Evolutionary conservation across 2,888 invertebrate species (phyloP).

Genomic region (Himalopsyche japonica): DNA sequence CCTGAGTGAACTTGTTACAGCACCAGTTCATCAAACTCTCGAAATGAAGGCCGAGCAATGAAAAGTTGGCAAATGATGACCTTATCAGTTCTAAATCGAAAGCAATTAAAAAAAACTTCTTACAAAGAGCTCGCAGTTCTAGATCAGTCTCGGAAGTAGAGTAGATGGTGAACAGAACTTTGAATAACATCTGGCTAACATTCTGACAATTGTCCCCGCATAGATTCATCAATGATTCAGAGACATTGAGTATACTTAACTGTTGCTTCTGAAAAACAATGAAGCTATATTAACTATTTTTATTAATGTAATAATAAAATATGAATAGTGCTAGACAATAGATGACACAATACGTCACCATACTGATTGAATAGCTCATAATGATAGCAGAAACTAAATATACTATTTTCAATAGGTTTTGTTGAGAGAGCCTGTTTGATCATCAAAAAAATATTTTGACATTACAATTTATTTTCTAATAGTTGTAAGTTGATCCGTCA

Average conservation of each 20-base stretch:
- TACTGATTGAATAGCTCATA: too few species aligned
- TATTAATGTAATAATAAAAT: too few species aligned
- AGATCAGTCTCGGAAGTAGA: conserved; percentile 52
- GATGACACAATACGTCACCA: too few species aligned
- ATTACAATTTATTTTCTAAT: too few species aligned
- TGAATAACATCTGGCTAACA: conserved; percentile 52
- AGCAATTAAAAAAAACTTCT: conserved; percentile 42
- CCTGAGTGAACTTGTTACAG: too few species aligned
- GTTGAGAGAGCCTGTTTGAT: too few species aligned
- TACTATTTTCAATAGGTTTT: too few species aligned
- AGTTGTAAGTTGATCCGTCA: too few species aligned
- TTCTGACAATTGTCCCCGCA: conserved; percentile 51
- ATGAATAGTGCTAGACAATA: too few species aligned
- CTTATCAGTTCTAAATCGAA: too few species aligned
- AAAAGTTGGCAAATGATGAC: not conserved
- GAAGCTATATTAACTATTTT: not conserved
- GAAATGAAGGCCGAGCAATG: not conserved
- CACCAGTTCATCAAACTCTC: too few species aligned
- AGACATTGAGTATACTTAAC: conserved; percentile 60
- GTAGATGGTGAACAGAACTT: conserved; percentile 53
- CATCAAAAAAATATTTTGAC: too few species aligned
- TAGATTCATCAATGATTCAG: conserved; percentile 58
- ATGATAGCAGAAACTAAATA: not conserved
- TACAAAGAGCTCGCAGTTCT: conserved; percentile 54
- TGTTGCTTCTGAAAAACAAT: conserved; percentile 60